Conservation (phyloP, 2,888 invertebrate species). For the Campoletis raptor region DNA sequence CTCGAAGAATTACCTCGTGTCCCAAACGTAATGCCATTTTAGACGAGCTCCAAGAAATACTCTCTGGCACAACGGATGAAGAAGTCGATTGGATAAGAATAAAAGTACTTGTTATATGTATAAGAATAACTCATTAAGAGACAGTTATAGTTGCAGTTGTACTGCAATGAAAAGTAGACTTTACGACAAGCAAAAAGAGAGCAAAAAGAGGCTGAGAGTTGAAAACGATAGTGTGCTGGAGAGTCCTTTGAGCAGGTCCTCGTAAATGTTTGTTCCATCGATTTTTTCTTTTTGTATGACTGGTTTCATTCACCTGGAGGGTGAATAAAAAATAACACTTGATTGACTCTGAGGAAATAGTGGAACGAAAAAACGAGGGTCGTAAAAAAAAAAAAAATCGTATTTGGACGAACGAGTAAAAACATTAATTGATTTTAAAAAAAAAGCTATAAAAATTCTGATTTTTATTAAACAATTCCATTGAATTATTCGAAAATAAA, state of each 20-base stretch:
- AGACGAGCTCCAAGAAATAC: conserved; percentile 12
- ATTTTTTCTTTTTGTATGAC: conserved; percentile 29
- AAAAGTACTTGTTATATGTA: conserved; percentile 12
- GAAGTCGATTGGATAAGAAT: background rate
- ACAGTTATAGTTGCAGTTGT: conserved; percentile 43
- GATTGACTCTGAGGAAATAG: conserved; percentile 10
- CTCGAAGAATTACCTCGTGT: conserved; percentile 27
- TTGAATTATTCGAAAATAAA: background rate
- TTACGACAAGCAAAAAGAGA: conserved; percentile 50
- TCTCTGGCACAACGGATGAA: background rate
- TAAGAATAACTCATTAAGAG: background rate
- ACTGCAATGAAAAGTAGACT: conserved; percentile 52
- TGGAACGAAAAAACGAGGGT: background rate
- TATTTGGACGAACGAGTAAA: background rate
- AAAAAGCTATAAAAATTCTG: too few relatives aligned
- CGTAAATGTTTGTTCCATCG: conserved; percentile 66
- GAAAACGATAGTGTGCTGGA: conserved; percentile 15
- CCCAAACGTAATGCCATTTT: conserved; percentile 24
- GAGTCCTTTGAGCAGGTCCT: conserved; percentile 31
- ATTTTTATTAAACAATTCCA: background rate
- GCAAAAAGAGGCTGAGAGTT: background rate
- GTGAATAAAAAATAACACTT: conserved; percentile 7
- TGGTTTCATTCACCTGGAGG: background rate
- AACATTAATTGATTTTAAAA: background rate
- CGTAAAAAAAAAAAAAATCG: background rate